Conservation (phyloP, 2,888 invertebrate species). For the Nymphalis c-album region DNA sequence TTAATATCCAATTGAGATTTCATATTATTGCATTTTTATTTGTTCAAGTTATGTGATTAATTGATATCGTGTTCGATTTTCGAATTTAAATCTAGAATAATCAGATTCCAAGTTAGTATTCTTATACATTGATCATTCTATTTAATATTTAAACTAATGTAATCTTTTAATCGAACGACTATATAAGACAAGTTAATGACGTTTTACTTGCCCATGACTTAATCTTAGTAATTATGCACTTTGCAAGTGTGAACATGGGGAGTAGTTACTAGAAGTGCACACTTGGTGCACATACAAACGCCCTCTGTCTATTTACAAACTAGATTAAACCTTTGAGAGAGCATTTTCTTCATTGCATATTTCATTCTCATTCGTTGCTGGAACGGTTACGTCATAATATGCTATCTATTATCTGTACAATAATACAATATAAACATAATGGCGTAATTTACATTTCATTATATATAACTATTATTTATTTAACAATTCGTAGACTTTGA, state of each 20-base stretch:
- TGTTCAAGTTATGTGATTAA: no score
- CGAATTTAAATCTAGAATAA: no score
- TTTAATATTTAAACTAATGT: no score
- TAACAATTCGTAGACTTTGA: not conserved
- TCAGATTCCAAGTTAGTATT: no score
- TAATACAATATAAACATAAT: not conserved
- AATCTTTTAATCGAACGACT: no score
- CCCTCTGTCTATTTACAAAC: constrained; percentile 35
- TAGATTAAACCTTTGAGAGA: constrained; percentile 29
- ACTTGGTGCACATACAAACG: constrained; percentile 30
- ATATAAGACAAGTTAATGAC: not conserved
- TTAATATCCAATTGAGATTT: constrained; percentile 3
- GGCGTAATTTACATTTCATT: not conserved
- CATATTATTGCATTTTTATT: not conserved
- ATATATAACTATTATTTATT: not conserved
- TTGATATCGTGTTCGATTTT: no score
- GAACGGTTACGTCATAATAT: constrained; percentile 11
- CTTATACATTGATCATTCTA: no score
- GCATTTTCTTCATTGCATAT: constrained; percentile 14
- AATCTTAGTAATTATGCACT: constrained; percentile 9
- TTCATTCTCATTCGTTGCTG: constrained; percentile 5
- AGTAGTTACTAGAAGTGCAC: constrained; percentile 21
- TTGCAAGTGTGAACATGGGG: constrained; percentile 10
- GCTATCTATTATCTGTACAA: not conserved
- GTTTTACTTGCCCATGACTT: not conserved